Evolutionary conservation across 2,888 invertebrate genomes (phyloP).

Genomic region (Tupiocoris notatus): DNA sequence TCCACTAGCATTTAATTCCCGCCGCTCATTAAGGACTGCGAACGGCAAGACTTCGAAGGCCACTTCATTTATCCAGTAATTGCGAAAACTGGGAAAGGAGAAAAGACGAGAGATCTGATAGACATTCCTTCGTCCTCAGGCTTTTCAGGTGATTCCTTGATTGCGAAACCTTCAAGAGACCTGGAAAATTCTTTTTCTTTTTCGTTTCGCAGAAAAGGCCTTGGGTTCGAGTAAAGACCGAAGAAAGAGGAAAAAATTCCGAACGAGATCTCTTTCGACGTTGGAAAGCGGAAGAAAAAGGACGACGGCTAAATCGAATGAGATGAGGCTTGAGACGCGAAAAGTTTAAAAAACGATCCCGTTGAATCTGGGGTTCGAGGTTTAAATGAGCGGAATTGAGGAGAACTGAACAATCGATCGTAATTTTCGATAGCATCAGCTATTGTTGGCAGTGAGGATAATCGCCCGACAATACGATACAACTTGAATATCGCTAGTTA

Average conservation of each 20-base stretch:
- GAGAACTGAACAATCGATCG: neutral
- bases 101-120: neutral
- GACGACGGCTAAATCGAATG: neutral
- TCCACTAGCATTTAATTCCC: neutral
- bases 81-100: neutral
- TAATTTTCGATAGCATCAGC: neutral
- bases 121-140: neutral
- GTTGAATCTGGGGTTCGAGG: neutral
- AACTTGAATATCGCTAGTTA: too few relatives aligned
- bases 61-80: neutral
- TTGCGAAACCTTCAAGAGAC: neutral
- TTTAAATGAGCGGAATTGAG: neutral
- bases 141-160: neutral
- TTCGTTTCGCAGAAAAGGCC: neutral
- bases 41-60: neutral
- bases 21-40: neutral
- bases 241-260: neutral
- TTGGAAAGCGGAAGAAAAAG: neutral
- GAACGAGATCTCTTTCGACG: neutral
- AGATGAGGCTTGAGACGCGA: neutral
- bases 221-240: neutral
- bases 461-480: too few relatives aligned
- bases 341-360: neutral
- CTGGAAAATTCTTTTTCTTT: neutral
- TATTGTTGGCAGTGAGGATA: too few relatives aligned